phyloP scores from a whole-genome alignment of 2,888 invertebrate species.

The Sisyra terminalis region DNA sequence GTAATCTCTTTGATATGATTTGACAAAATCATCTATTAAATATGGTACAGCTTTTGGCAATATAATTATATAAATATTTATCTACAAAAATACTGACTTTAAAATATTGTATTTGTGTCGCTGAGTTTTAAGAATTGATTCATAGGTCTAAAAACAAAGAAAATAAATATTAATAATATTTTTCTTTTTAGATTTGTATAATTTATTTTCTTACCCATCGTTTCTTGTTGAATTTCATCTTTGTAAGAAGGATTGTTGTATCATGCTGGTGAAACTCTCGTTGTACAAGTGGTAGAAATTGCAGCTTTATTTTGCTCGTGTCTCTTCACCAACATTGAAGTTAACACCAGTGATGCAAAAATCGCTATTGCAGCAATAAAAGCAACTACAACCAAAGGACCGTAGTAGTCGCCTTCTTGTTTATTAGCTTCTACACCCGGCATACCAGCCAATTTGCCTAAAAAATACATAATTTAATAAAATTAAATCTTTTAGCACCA shows the following conservation, averaged over 20 bases:
- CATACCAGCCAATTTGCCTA: conserved; percentile 27
- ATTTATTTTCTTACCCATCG: conserved; percentile 50
- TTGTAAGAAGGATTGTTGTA: conserved; percentile 91
- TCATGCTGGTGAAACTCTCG: conserved; percentile 67
- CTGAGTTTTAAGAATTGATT: no score
- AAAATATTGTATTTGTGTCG: no score
- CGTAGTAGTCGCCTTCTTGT: conserved; percentile 63
- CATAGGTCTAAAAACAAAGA: no score
- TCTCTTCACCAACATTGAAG: conserved; percentile 63
- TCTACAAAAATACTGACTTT: no score
- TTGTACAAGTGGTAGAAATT: conserved; percentile 54
- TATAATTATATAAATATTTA: no score
- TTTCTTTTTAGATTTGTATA: no score
- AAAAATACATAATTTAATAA: no score
- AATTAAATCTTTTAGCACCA: no score
- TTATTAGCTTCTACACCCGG: conserved; percentile 30
- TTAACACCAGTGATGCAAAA: conserved; percentile 59
- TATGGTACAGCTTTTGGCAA: no score
- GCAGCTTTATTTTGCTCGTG: conserved; percentile 53
- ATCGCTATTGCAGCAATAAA: conserved; percentile 76
- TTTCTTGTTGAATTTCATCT: conserved; percentile 83
- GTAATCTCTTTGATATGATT: no score
- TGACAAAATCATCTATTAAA: no score
- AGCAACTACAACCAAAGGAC: conserved; percentile 74
- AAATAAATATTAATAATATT: no score